These are phyloP conservation scores for Cydia fagiglandana DNA, from an alignment of 1,140 invertebrate species.

Conservation along the genomic window DNA sequence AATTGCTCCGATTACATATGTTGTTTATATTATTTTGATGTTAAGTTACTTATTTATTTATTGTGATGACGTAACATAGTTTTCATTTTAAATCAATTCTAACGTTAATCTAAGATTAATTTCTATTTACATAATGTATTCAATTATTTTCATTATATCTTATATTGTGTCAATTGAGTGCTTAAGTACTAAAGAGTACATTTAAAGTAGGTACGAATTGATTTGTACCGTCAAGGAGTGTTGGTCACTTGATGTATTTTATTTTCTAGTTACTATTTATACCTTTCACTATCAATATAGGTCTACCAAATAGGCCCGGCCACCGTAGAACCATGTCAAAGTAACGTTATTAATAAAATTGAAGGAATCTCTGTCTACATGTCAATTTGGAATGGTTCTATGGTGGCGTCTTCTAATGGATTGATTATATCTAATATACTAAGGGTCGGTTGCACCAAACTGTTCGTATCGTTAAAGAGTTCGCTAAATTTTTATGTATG, in stretches of 20 bases:
- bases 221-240: no score
- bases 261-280: no score
- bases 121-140: conserved; percentile 12
- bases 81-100: conserved; percentile 22
- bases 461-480: no score
- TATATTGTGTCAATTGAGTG: neutral
- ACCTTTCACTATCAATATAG: no score
- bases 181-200: neutral
- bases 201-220: neutral
- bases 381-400: neutral
- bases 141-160: conserved; percentile 1
- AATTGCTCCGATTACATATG: conserved; percentile 3
- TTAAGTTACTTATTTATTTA: conserved; percentile 32
- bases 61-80: conserved; percentile 17
- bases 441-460: no score
- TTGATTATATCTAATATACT: no score
- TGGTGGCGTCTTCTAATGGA: neutral
- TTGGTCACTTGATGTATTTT: no score
- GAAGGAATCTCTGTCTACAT: neutral
- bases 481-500: no score
- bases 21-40: conserved; percentile 26
- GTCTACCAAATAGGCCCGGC: neutral
- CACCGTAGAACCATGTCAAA: conserved; percentile 1
- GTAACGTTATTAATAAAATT: neutral
- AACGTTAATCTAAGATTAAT: neutral